phyloP scores from a whole-genome alignment of 2,797 vertebrate species.

The Falco berigora region DNA sequence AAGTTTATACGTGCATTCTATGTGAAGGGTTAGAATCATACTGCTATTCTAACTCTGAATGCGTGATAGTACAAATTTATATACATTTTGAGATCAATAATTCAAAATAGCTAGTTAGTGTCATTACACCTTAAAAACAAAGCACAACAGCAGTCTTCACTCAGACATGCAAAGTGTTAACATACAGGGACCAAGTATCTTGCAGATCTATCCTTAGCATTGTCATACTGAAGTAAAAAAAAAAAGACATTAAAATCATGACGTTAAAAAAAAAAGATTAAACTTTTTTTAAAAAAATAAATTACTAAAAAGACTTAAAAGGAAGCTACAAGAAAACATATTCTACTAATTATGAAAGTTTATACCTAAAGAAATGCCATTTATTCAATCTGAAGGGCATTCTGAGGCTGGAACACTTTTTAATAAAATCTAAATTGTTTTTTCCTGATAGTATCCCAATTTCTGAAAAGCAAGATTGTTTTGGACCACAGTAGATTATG shows the following conservation, averaged over 20 bases:
- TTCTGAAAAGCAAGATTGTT: neutral
- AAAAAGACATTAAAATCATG: neutral
- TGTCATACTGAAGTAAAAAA: constrained; percentile 44
- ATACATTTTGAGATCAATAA: neutral
- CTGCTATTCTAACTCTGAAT: neutral
- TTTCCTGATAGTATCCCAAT: neutral
- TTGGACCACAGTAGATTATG: neutral
- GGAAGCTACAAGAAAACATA: neutral
- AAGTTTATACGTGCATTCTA: neutral
- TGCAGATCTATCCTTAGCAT: constrained; percentile 41
- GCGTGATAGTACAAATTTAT: neutral
- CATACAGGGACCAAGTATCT: constrained; percentile 45
- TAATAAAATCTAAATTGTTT: neutral
- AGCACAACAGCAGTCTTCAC: neutral
- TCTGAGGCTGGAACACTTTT: neutral
- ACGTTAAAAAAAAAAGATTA: neutral
- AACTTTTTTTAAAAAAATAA: neutral
- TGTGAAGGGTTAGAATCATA: neutral
- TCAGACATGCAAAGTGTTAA: constrained; percentile 24
- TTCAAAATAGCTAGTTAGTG: neutral
- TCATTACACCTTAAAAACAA: neutral
- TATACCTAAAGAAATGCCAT: neutral
- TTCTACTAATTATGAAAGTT: neutral
- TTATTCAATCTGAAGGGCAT: neutral
- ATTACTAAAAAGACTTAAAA: neutral